Base-by-base conservation (phyloP, 2,113 vertebrate genomes). In the Hypomesus transpacificus region DNA sequence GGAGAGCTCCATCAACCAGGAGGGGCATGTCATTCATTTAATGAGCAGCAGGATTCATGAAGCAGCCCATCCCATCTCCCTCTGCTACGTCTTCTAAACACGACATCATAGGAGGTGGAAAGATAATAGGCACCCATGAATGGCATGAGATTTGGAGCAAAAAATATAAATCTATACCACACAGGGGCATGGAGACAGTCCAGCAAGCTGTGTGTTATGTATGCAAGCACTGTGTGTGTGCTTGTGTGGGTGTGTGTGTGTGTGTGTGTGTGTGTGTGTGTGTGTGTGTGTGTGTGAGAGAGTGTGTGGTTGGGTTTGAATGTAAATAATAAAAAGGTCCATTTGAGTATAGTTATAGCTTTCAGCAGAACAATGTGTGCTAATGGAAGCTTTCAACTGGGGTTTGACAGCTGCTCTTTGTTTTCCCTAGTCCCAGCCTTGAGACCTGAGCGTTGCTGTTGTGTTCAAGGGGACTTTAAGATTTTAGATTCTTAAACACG, bases 301-400 rank as follows among this genome's bases (percentile, higher is more conserved):
- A 2, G 50, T 53, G 50, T 17, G 21, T 68, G 66, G 4, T n/a
- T 58, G 20, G 3, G 57, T 58, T 9, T 13, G 14, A 18, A 34
- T 26, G 4, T 26, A 18, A 18, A 22, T 59, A 59, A 22, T 59
- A 9, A 22, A 24, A 22, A 59, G 57, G 22, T 20, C 20, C 22
- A 22, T 59, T 59, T 59, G 11, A 22, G 20, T 59, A 3, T 59
- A 59, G 57, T 22, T 22, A 9, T 8, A 59, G 57, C 56, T 58
- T 21, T 21, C 6, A 58, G 56, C 31, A 34, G 31, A 34, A 34
- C 31, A 34, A 7, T 34, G 31, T 67, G 76, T 66, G 73, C 85
- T 87, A 83, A 86, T 87, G 80, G 77, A 84, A 75, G 72, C 70
- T 73, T 78, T 80, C 79, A 75, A 72, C 76, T 74, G 77, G 20